Base-by-base conservation (phyloP, 2,113 vertebrate genomes). In the Eubucco bourcierii region DNA sequence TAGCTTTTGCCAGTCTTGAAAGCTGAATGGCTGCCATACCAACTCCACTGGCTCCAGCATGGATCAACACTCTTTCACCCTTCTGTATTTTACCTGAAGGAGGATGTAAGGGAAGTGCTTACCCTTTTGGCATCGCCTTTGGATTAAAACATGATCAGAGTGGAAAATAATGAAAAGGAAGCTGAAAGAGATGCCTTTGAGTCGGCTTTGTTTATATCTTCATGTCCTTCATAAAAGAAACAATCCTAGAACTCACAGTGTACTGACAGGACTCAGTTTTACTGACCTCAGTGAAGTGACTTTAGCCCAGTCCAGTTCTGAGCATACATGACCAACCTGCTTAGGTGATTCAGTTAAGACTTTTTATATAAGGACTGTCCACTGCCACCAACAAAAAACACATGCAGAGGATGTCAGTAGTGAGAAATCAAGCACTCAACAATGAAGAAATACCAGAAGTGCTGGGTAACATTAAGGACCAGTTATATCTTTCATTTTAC, bases 11-110 rank as follows among this genome's bases (percentile, higher is more conserved):
- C 97, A 98, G 96, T 41, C 94, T 97, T 31, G 95, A 93, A 76
- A 99, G 97, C 89, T 99, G 98, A 92, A 98, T 94, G 65, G 98
- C 98, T 29, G 98, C 98, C 31, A 98, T 97, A 44, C 98, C 98
- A 9, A 99, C 98, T 3, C 98, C 98, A 2, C 98, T 99, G 23
- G 97, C 97, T 65, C 98, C 98, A 16, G 98, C 98, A 0, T 99
- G 98, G 95, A 97, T 98, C 94, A 98, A 67, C 77, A 98, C 98
- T 1, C 56, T 96, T 55, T 98, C 98, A 1, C 97, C 98, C 37
- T 97, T 91, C 95, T 98, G 97, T 77, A 99, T 94, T 77, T 97
- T 97, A 74, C 97, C 98, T 99, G 72, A 27, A 75, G 66, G 29
- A 94, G 41, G 60, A 81, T 12, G 0, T 52, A 23, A 95, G 19